Base-by-base conservation (phyloP, 2,797 vertebrate species). In the Coilia nasus region DNA sequence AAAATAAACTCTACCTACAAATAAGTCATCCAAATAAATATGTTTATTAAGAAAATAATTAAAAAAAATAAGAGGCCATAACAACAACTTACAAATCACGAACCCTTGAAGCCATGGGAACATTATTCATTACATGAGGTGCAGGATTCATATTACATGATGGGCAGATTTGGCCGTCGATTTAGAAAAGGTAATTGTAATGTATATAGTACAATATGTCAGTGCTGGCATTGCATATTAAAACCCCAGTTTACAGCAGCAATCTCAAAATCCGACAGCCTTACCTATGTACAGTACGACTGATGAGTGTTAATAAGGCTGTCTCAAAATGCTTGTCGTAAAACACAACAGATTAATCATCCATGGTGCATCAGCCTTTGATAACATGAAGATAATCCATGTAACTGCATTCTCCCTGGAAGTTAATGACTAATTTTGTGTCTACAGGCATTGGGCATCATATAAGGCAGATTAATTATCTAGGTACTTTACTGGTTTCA, bases 381-480 rank as follows among this genome's bases (percentile, higher is more conserved):
- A 35, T 23, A 41, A 19, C 47, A 59, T 47, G 9, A 19, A 47
- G 75, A 46, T 81, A 46, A 84, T 84, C 83, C 15, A 41, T 81
- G 75, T 84, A 35, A 81, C 44, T 84, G 75, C 44, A 47, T 84
- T 81, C 23, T 81, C 41, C 35, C 23, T 44, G 23, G 14, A 78
- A 44, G 21, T 44, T 21, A 75, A 47, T 82, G 19, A 41, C 83
- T 80, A 15, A 6, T 59, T n/a, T 78, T 80, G 83, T 14, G 62
- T 31, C 5, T 25, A 50, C 59, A 44, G 25, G 35, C 78, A 23
- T 54, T n/a, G 28, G 59, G 15, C 7, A 23, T 56, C 21, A 62
- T 54, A 44, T 83, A 28, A 62, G 62, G 57, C 47, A 75, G 84
- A 85, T 87, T 81, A 64, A 62, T 87, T 81, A 28, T 82, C 57